phyloP scores from a whole-genome alignment of 2,113 vertebrate species.

The Rhadina sibilatrix region DNA sequence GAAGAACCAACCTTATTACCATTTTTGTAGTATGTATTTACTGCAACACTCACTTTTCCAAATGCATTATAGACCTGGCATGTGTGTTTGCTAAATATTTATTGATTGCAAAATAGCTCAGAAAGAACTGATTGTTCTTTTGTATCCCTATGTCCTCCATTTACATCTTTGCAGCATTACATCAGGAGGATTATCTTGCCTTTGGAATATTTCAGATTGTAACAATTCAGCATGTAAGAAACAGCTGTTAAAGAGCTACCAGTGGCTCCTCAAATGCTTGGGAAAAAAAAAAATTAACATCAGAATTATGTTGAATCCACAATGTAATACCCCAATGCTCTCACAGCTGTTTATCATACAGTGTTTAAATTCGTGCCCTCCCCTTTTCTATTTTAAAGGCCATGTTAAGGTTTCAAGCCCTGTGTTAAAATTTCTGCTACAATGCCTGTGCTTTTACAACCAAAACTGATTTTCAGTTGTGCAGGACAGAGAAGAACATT shows the following conservation, averaged over 20 bases:
- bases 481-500: not conserved
- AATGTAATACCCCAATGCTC: not conserved
- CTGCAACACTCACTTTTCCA: not conserved
- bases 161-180: not conserved
- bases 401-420: not conserved
- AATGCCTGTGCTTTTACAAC: not conserved
- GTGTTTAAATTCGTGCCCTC: rapidly evolving
- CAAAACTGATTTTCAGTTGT: not conserved
- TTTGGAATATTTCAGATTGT: slow-evolving; percentile 1
- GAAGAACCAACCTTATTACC: not conserved
- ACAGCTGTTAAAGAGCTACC: not conserved
- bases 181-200: slow-evolving; percentile 1
- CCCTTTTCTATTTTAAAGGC: not conserved
- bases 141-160: not conserved
- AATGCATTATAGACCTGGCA: not conserved
- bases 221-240: not conserved
- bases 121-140: slow-evolving; percentile 29
- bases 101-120: not conserved
- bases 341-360: not conserved
- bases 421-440: not conserved
- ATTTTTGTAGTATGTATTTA: not conserved
- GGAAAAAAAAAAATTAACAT: not conserved
- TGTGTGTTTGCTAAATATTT: not conserved
- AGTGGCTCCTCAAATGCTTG: not conserved
- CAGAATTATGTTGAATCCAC: not conserved